These are phyloP conservation scores for Drosophila kuntzei DNA, from an alignment of 2,888 invertebrate genomes.

Conservation along the genomic window DNA sequence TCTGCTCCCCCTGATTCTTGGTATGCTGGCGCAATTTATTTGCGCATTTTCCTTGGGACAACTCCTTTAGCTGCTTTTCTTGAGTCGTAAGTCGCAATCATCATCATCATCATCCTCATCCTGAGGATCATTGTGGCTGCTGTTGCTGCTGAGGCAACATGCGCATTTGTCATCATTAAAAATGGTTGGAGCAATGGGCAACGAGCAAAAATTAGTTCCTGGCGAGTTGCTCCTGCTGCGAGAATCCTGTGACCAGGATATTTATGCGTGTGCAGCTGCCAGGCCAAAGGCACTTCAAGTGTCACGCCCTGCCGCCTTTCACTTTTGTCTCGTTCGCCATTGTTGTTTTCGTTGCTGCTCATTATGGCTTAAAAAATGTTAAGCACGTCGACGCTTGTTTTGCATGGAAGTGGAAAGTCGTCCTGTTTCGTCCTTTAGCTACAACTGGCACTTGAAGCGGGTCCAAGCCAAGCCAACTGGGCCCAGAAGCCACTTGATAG, in stretches of 20 bases:
- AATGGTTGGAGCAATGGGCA: conserved; percentile 44
- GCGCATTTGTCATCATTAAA: conserved; percentile 78
- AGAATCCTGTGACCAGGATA: conserved; percentile 53
- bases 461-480: conserved; percentile 37
- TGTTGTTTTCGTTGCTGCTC: conserved; percentile 51
- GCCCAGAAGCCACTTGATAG: conserved; percentile 74
- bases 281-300: conserved; percentile 57
- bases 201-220: conserved; percentile 65
- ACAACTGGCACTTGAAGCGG: conserved; percentile 62
- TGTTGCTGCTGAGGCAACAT: conserved; percentile 14
- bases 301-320: conserved; percentile 67
- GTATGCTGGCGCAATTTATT: conserved; percentile 62
- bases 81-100: conserved; percentile 56
- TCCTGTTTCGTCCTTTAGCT: conserved; percentile 30
- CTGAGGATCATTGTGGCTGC: conserved; percentile 38
- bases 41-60: conserved; percentile 52
- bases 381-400: conserved; percentile 73
- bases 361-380: conserved; percentile 78
- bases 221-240: conserved; percentile 19
- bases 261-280: conserved; percentile 76
- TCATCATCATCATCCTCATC: conserved; percentile 37
- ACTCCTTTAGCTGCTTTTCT: conserved; percentile 47
- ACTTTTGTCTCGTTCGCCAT: conserved; percentile 55
- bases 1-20: conserved; percentile 1
- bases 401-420: conserved; percentile 50